phyloP scores from a whole-genome alignment of 2,113 vertebrate genomes.

The Erythrolamprus reginae region DNA sequence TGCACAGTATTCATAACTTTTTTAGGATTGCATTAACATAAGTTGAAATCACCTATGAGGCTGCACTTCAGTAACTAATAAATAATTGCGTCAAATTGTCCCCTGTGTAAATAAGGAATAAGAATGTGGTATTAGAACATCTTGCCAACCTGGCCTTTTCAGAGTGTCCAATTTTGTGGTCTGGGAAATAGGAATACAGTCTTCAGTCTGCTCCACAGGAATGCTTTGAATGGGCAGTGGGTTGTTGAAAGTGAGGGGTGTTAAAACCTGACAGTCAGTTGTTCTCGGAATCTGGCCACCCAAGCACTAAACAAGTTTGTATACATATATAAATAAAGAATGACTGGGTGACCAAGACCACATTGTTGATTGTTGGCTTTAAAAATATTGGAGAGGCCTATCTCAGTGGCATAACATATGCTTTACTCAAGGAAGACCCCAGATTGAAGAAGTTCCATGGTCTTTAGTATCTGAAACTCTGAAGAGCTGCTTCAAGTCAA shows the following conservation, averaged over 20 bases:
- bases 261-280: constrained; percentile 5
- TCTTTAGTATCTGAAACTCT: neutral
- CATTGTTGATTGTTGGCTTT: neutral
- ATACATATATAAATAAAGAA: neutral
- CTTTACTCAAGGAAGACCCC: neutral
- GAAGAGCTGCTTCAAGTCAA: neutral
- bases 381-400: neutral
- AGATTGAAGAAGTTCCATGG: neutral
- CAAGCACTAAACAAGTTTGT: neutral
- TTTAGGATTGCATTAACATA: neutral
- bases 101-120: neutral
- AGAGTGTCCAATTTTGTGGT: neutral
- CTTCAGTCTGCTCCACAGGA: constrained; percentile 7
- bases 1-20: neutral
- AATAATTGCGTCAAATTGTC: neutral
- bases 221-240: constrained; percentile 11
- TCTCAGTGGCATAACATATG: neutral
- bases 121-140: constrained; percentile 1
- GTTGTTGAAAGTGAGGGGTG: neutral
- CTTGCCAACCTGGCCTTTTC: neutral
- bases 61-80: neutral
- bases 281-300: neutral
- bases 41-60: neutral
- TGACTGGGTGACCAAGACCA: neutral
- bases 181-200: neutral